Evolutionary conservation across 2,113 vertebrate genomes (phyloP).

Genomic region (Anseranas semipalmata): DNA sequence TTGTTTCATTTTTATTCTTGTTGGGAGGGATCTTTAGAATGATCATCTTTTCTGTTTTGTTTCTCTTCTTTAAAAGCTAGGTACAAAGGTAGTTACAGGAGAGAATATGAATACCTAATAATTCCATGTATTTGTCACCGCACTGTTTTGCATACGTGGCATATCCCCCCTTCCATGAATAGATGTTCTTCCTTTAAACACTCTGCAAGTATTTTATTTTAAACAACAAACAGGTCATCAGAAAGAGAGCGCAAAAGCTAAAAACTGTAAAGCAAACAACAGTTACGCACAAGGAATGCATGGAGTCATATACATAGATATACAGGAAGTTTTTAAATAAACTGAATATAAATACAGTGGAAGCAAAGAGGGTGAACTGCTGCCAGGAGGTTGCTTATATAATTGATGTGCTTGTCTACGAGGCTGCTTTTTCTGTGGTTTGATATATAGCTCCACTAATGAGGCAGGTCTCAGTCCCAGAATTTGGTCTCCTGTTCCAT

Average conservation of each 20-base stretch:
- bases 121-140: background rate
- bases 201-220: background rate
- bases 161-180: background rate
- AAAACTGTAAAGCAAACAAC: background rate
- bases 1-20: background rate
- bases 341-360: slow-evolving; percentile 16
- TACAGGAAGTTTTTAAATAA: slow-evolving; percentile 21
- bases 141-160: background rate
- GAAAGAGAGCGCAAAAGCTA: background rate
- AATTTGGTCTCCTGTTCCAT: background rate
- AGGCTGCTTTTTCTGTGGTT: background rate
- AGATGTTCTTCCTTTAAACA: background rate
- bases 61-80: background rate
- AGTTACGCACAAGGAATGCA: background rate
- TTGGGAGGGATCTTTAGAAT: background rate
- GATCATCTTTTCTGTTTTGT: background rate
- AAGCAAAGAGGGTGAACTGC: slow-evolving; percentile 10
- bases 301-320: background rate
- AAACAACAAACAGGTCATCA: background rate
- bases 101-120: background rate
- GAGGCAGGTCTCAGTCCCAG: background rate
- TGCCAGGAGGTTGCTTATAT: slow-evolving; percentile 29
- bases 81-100: background rate
- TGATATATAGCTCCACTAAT: slow-evolving; percentile 32
- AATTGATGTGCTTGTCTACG: slow-evolving; percentile 15